phyloP scores from a whole-genome alignment of 1,140 invertebrate genomes.

The Brachionus koreanus region DNA sequence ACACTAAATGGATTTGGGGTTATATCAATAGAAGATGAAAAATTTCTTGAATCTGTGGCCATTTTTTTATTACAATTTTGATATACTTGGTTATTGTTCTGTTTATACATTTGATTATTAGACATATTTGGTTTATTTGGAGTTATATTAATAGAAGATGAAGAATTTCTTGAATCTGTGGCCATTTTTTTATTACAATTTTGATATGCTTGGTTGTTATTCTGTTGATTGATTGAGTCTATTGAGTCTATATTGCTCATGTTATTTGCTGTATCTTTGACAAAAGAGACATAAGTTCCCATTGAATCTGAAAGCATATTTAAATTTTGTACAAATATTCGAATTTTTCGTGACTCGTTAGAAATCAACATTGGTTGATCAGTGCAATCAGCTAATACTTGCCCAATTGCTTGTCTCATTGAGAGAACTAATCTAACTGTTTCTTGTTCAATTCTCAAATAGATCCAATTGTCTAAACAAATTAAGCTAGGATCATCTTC shows the following conservation, averaged over 20 bases:
- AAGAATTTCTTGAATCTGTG: no score
- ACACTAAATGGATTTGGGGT: no score
- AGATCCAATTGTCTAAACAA: slow-evolving; percentile 10
- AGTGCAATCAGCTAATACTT: not conserved
- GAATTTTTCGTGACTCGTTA: not conserved
- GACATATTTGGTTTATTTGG: no score
- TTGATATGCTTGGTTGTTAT: not conserved
- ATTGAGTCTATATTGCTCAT: not conserved
- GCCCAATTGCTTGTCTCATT: not conserved
- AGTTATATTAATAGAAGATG: no score
- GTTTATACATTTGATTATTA: no score
- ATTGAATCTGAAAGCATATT: not conserved
- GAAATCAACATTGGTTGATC: not conserved
- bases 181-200: no score
- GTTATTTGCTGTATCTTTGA: not conserved
- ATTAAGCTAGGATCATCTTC: not conserved
- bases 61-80: no score
- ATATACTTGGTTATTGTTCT: no score
- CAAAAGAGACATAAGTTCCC: not conserved
- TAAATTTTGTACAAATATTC: not conserved
- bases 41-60: no score
- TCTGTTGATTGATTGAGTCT: not conserved
- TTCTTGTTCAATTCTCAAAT: not conserved
- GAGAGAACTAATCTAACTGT: not conserved
- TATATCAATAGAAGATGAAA: no score